Percentiles rank a stretch among this genome's conserved stretches.
phyloP scores from a whole-genome alignment of 2,113 vertebrate species.

The Motacilla alba region DNA sequence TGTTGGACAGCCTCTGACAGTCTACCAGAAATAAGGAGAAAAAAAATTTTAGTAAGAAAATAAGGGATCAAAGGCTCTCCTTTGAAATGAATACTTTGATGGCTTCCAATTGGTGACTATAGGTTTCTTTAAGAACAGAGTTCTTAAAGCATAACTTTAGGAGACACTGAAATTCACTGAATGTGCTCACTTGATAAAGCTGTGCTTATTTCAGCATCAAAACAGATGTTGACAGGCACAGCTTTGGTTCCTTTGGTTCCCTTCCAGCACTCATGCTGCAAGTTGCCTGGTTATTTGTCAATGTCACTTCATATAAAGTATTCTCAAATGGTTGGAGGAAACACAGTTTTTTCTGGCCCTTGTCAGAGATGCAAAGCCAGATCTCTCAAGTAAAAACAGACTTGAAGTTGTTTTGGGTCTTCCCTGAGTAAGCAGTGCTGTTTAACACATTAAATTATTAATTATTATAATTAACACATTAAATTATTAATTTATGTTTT shows the following conservation, averaged over 20 bases:
- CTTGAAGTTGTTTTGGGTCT: neutral
- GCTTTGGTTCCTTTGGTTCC: neutral
- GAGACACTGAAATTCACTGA: neutral
- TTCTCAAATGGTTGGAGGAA: neutral
- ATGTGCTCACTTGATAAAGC: neutral
- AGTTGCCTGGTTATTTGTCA: neutral
- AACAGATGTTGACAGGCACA: neutral
- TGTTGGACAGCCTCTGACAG: conserved; percentile 56
- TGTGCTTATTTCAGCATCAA: neutral
- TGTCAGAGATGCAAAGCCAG: neutral
- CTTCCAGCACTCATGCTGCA: neutral
- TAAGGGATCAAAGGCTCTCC: neutral
- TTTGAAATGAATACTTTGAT: neutral
- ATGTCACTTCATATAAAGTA: neutral
- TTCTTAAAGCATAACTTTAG: neutral
- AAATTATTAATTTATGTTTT: neutral
- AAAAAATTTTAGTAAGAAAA: neutral
- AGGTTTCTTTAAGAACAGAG: neutral
- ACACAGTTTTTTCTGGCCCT: neutral
- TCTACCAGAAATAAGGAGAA: conserved; percentile 60
- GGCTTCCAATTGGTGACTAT: neutral
- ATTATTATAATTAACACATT: neutral
- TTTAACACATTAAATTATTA: neutral
- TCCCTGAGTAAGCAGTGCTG: neutral
- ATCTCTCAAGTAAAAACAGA: neutral